Evolutionary conservation across 2,888 invertebrate genomes (phyloP).

Genomic region (Dolomedes plantarius): DNA sequence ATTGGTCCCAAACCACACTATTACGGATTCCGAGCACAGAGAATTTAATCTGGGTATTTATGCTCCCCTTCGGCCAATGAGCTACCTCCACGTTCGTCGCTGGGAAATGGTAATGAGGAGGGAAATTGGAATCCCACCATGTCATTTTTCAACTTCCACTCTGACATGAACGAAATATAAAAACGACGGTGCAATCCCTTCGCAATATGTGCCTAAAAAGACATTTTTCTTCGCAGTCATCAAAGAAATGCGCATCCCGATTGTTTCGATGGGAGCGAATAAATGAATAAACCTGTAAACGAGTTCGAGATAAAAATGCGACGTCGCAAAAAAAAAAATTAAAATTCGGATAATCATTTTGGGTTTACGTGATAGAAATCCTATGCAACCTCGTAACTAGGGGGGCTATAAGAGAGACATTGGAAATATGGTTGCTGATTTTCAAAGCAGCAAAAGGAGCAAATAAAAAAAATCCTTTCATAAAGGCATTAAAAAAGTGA

Average conservation of each 20-base stretch:
- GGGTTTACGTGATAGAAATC: too few relatives aligned
- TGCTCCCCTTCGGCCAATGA: constrained; percentile 51
- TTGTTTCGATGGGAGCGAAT: background rate
- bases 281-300: too few relatives aligned
- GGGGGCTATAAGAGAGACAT: too few relatives aligned
- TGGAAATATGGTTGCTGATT: too few relatives aligned
- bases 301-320: too few relatives aligned
- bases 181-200: background rate
- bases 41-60: constrained; percentile 66
- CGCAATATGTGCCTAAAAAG: background rate
- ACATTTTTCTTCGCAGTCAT: background rate
- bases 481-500: too few relatives aligned
- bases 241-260: background rate
- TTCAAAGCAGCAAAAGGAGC: too few relatives aligned
- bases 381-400: too few relatives aligned
- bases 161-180: background rate
- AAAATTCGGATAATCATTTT: too few relatives aligned
- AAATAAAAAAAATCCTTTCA: too few relatives aligned
- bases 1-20: constrained; percentile 62
- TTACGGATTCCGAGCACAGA: constrained; percentile 43
- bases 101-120: constrained; percentile 39
- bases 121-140: constrained; percentile 37
- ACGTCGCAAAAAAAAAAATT: too few relatives aligned
- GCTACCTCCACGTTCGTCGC: constrained; percentile 21
- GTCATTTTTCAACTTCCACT: constrained; percentile 35